A percentile compares a stretch with the other conserved stretches of the same genome.
Conservation (phyloP, 2,888 invertebrate species). For the Megalurothrips usitatus region DNA sequence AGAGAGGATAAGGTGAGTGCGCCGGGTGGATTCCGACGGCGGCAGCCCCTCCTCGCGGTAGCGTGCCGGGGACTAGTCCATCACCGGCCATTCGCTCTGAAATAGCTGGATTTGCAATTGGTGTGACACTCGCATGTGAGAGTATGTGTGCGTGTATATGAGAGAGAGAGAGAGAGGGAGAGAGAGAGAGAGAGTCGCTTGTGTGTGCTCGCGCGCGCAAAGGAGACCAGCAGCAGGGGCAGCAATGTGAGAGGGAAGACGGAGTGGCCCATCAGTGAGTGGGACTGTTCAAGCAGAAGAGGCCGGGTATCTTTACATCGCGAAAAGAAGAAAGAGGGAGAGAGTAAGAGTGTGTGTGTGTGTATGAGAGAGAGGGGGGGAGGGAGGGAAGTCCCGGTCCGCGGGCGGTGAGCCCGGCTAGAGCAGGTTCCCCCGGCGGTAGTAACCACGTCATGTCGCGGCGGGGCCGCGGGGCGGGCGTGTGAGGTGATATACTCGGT, state of each 20-base stretch:
- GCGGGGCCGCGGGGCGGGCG: too few relatives aligned
- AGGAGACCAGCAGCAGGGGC: neutral
- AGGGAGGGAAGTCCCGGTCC: too few relatives aligned
- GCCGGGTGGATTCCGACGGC: neutral
- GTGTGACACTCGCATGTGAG: neutral
- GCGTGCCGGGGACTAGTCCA: neutral
- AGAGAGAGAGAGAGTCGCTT: neutral
- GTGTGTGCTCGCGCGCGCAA: neutral
- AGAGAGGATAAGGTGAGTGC: neutral
- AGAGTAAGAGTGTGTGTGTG: too few relatives aligned
- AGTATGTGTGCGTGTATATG: neutral
- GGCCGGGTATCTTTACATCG: conserved; percentile 6
- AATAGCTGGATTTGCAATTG: neutral
- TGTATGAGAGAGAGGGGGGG: too few relatives aligned
- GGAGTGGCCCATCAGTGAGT: neutral
- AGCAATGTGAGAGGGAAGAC: neutral
- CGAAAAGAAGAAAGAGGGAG: neutral
- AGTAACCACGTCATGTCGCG: too few relatives aligned
- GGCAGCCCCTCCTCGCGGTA: neutral
- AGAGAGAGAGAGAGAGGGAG: too few relatives aligned
- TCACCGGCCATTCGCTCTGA: neutral
- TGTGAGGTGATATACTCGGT: too few relatives aligned
- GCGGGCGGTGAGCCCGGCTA: too few relatives aligned
- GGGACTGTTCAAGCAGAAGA: neutral
- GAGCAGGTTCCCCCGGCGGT: too few relatives aligned